Base-by-base conservation (phyloP, 1,140 invertebrate genomes). In the Zophobas morio region DNA sequence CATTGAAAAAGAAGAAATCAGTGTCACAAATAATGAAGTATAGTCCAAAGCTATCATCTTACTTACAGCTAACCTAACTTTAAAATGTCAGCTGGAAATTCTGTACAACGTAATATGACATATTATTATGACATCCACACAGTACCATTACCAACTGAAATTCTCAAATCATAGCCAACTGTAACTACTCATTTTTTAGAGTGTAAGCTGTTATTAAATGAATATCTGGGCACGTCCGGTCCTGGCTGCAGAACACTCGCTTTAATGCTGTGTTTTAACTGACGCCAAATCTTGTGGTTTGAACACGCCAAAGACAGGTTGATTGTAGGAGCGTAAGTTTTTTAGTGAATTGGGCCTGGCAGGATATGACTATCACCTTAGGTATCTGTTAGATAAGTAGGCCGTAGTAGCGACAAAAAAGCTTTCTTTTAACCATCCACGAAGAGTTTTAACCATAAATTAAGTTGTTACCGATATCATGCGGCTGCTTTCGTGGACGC, bases 401-500 rank as follows among this genome's bases (percentile, higher is more conserved):
- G 57, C 57, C 57, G 34, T 63, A 39, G 57, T 63, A 39, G 57
- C 36, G 32, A 63, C 57, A 63, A 63, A 63, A 63, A 63, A 63
- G 57, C 57, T 63, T 63, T 63, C 57, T 63, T 63, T 39, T 63
- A 63, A 63, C 57, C 57, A 63, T 63, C 57, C n/a, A 39, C 57
- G 35, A 39, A 63, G 57, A 63, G 35, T 63, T 63, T 63, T 63
- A 63, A 63, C 57, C 57, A 63, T 63, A 63, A 63, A 63, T 63
- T 63, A 63, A 63, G 57, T 63, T 63, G 57, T 63, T 63, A 63
- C 57, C 57, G 57, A 63, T 63, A 63, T 63, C 57, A 39, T 63
- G 57, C 57, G 57, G 57, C 57, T 39, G 57, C 57, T 63, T 63
- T 63, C 54, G 39, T 39, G 33, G 6, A 39, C 37, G 35, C 57